These are phyloP conservation scores for Dynastes grantii DNA, from an alignment of 2,888 invertebrate genomes.

Conservation along the genomic window DNA sequence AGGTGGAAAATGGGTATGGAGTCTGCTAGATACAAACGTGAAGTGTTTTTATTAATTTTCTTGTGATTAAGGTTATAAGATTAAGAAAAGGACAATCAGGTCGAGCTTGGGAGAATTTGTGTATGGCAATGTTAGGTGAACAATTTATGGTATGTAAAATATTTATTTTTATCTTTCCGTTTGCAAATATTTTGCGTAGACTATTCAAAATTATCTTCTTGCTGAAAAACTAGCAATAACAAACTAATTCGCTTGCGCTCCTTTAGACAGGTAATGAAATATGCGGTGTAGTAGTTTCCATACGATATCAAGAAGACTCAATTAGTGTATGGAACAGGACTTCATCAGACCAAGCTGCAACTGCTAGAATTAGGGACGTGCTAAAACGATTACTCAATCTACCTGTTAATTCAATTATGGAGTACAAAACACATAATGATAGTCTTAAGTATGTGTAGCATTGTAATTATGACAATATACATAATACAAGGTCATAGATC, in stretches of 20 bases:
- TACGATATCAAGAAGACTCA: conserved; percentile 96
- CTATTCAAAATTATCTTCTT: too few species aligned
- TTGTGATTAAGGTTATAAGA: conserved; percentile 77
- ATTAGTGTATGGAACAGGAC: conserved; percentile 98
- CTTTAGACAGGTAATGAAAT: conserved; percentile 90
- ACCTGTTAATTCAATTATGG: conserved; percentile 92
- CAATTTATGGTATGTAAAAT: conserved; percentile 87
- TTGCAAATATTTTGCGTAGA: too few species aligned
- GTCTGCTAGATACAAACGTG: not conserved
- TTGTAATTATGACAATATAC: not conserved
- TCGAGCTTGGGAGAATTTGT: conserved; percentile 98
- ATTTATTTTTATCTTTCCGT: too few species aligned
- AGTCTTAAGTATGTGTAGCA: conserved; percentile 80
- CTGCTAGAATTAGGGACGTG: conserved; percentile 94
- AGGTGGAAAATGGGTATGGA: conserved; percentile 96
- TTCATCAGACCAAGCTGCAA: conserved; percentile 90
- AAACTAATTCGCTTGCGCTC: not conserved
- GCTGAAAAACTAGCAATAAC: too few species aligned
- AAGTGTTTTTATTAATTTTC: too few species aligned
- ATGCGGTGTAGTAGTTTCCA: conserved; percentile 97
- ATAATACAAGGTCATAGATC: too few species aligned
- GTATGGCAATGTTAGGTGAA: conserved; percentile 98
- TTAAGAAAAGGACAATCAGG: conserved; percentile 95
- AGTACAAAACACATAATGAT: conserved; percentile 91
- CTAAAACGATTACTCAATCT: conserved; percentile 95